Base-by-base conservation (phyloP, 1,140 invertebrate genomes). In the Orius insidiosus region DNA sequence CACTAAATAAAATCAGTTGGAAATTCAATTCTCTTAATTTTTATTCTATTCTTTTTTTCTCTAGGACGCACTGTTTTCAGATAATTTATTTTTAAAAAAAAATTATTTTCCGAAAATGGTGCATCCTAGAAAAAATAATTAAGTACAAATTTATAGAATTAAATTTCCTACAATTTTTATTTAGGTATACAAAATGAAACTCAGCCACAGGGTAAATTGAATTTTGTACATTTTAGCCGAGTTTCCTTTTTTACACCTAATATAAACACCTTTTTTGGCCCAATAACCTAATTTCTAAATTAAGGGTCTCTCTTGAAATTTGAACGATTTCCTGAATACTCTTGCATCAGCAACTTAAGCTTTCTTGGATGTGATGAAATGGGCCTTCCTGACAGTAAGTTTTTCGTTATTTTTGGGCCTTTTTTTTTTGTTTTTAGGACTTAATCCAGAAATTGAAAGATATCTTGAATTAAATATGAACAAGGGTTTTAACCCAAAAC, bases 281-380 rank as follows among this genome's bases (percentile, higher is more conserved):
- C 5, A 11, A 36, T 36, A 36, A 36, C 14, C 35, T 52, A 52
- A 18, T 48, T 53, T 51, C 47, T 44, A 42, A 52, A 52, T 53
- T 15, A 11, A 79, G 92, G 60, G 90, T 96, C 0, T 88, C 88
- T 47, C 63, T 97, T 14, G 92, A 33, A 79, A 80, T 62, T 63
- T 97, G 8, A 79, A 78, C 48, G 90, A 96, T 53, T 98, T 97
- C 62, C 63, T 95, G 9, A 94, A 77, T 51, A 98, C 93, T 0
- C 92, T 2, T 95, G 90, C 55, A 84, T 97, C 14, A 94, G 89
- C 0, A 93, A 93, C 64, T 67, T 98, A 24, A 94, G 85, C 62
- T 97, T 98, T 59, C 63, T 96, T 39, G 84, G 85, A 19, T 89
- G 84, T 61, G 79, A 86, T 36, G 88, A 94, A 63, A 82, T 88